These are phyloP conservation scores for Tachuris rubrigastra DNA, from an alignment of 2,113 vertebrate species.

Conservation along the genomic window DNA sequence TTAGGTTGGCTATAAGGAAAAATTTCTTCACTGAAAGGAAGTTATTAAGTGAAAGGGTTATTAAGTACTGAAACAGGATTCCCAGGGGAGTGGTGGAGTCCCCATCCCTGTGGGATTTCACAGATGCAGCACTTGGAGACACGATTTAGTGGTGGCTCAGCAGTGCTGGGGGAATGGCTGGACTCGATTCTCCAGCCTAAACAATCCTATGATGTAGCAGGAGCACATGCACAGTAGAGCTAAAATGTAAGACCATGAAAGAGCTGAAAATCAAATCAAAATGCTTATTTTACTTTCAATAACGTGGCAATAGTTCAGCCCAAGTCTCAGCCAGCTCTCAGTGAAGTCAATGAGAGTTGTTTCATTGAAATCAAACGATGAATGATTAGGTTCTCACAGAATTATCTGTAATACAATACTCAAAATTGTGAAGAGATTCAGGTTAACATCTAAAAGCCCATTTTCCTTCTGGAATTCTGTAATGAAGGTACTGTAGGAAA, in stretches of 20 bases:
- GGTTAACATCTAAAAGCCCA: slow-evolving; percentile 26
- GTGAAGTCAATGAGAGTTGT: slow-evolving; percentile 16
- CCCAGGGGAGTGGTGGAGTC: not conserved
- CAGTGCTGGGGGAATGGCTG: not conserved
- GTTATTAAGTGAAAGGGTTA: not conserved
- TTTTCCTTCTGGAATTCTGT: slow-evolving; percentile 40
- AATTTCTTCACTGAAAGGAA: too few species aligned
- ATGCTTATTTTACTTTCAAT: not conserved
- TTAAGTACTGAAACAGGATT: not conserved
- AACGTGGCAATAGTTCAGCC: not conserved
- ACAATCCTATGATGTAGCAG: not conserved
- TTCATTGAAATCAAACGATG: not conserved
- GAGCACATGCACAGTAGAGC: not conserved
- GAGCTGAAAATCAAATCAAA: not conserved
- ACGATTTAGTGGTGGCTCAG: not conserved
- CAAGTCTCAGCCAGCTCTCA: not conserved
- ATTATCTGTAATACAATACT: not conserved
- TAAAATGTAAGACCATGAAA: not conserved
- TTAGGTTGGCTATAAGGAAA: not conserved
- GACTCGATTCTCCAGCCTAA: not conserved
- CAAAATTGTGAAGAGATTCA: not conserved
- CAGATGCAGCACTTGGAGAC: not conserved
- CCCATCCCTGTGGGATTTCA: not conserved
- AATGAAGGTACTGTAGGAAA: not conserved
- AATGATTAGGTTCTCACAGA: slow-evolving; percentile 13